Conservation (phyloP, 2,888 invertebrate species). For the Sipha maydis region DNA sequence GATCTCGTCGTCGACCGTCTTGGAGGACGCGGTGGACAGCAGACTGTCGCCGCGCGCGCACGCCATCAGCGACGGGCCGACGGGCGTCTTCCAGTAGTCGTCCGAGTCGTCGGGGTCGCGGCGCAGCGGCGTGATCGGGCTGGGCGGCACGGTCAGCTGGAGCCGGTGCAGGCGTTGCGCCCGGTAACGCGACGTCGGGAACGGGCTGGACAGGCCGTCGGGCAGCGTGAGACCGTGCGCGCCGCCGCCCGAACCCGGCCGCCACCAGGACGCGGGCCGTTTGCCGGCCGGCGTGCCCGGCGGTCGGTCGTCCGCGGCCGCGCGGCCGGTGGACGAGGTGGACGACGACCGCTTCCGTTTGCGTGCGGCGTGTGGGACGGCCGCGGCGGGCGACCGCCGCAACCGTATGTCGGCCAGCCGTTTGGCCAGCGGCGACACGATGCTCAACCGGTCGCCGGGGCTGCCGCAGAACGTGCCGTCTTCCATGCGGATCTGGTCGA, state of each 20-base stretch:
- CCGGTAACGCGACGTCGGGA: conserved; percentile 49
- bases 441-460: conserved; percentile 58
- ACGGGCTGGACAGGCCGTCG: conserved; percentile 68
- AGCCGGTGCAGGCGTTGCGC: conserved; percentile 5
- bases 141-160: conserved; percentile 41
- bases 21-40: conserved; percentile 63
- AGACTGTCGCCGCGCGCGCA: conserved; percentile 62
- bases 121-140: conserved; percentile 59
- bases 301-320: background rate
- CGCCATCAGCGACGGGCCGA: conserved; percentile 59
- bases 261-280: conserved; percentile 28
- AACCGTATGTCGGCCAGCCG: conserved; percentile 69
- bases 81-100: conserved; percentile 63
- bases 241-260: background rate
- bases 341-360: conserved; percentile 25
- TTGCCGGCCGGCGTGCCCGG: conserved; percentile 45
- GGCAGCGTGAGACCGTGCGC: conserved; percentile 66
- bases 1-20: conserved; percentile 63
- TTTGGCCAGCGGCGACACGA: conserved; percentile 73
- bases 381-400: conserved; percentile 40
- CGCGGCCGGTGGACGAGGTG: background rate
- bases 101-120: conserved; percentile 32
- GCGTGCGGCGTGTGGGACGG: conserved; percentile 23
- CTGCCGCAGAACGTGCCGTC: conserved; percentile 38
- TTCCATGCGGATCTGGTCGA: conserved; percentile 49